phyloP scores from a whole-genome alignment of 1,140 invertebrate species.

The Rhynchophorus ferrugineus region DNA sequence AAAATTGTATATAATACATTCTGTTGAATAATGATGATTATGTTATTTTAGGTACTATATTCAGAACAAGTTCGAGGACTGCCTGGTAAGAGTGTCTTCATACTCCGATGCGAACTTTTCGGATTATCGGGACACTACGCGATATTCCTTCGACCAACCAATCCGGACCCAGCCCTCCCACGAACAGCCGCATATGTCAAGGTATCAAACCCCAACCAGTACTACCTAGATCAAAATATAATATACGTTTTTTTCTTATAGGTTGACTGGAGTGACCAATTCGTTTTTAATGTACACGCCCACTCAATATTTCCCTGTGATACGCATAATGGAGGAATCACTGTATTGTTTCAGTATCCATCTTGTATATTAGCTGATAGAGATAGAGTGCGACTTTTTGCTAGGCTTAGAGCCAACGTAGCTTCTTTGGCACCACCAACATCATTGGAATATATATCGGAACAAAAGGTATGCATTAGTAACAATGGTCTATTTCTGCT shows the following conservation, averaged over 20 bases:
- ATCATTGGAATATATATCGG: conserved; percentile 56
- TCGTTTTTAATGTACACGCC: conserved; percentile 72
- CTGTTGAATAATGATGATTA: too few species aligned
- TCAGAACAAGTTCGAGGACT: conserved; percentile 62
- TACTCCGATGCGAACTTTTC: conserved; percentile 65
- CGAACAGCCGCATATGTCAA: conserved; percentile 59
- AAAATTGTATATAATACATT: too few species aligned
- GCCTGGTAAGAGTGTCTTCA: conserved; percentile 54
- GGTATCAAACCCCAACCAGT: too few species aligned
- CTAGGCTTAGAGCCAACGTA: conserved; percentile 57
- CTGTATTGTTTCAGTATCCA: conserved; percentile 74
- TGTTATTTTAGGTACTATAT: conserved; percentile 52
- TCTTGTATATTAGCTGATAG: conserved; percentile 64
- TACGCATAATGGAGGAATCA: conserved; percentile 54
- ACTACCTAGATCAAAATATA: too few species aligned
- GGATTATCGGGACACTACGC: conserved; percentile 71
- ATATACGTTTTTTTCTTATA: conserved; percentile 39
- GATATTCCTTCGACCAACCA: conserved; percentile 53
- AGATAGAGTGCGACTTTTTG: conserved; percentile 68
- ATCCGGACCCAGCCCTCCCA: conserved; percentile 47
- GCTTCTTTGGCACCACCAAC: conserved; percentile 55
- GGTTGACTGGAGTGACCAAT: conserved; percentile 75
- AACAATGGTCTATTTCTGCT: too few species aligned
- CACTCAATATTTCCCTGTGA: conserved; percentile 74
- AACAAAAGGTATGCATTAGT: conserved; percentile 43